These are phyloP conservation scores for Plectrocnemia conspersa DNA, from an alignment of 1,140 invertebrate species.

Conservation along the genomic window DNA sequence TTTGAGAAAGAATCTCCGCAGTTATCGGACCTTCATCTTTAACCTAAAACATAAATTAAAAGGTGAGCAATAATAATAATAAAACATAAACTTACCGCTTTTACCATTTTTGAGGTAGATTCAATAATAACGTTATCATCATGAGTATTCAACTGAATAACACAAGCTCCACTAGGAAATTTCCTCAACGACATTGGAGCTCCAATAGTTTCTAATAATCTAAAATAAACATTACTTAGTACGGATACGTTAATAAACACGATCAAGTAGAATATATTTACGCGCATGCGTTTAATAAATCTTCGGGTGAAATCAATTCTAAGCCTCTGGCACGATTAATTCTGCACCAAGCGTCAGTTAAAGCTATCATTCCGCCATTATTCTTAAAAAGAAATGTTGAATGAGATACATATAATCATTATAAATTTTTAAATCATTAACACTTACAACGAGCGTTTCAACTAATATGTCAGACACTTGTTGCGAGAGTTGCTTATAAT, in stretches of 20 bases:
- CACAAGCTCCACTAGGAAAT: constrained; percentile 89
- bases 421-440: background rate
- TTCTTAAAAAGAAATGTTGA: constrained; percentile 56
- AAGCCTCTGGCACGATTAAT: constrained; percentile 87
- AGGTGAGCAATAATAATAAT: background rate
- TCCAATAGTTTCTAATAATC: constrained; percentile 58
- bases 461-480: constrained; percentile 81
- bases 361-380: constrained; percentile 91
- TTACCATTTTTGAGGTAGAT: constrained; percentile 66
- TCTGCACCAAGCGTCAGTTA: constrained; percentile 94
- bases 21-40: constrained; percentile 69
- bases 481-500: constrained; percentile 80
- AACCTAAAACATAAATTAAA: constrained; percentile 57
- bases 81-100: constrained; percentile 14
- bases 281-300: constrained; percentile 86
- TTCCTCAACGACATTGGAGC: constrained; percentile 73
- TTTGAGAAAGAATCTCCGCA: constrained; percentile 79
- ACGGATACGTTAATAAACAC: background rate
- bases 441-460: constrained; percentile 70
- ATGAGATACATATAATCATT: background rate
- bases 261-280: constrained; percentile 42
- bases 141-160: constrained; percentile 76
- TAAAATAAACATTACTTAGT: constrained; percentile 20
- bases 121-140: constrained; percentile 73
- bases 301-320: constrained; percentile 89